These are phyloP conservation scores for Orthonychiurus folsomi DNA, from an alignment of 2,888 invertebrate genomes.

Conservation along the genomic window DNA sequence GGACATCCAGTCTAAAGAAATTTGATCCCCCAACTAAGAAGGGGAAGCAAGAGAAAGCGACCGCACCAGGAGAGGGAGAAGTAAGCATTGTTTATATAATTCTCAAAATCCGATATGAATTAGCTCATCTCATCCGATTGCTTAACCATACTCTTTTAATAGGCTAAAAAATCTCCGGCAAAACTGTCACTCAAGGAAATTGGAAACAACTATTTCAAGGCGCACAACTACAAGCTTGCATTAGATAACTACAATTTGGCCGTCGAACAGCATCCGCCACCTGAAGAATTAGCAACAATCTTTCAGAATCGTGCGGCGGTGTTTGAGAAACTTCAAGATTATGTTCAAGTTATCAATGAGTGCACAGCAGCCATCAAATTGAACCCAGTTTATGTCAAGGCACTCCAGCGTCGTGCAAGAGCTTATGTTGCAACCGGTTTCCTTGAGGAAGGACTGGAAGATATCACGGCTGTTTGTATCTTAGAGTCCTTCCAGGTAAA, in stretches of 20 bases:
- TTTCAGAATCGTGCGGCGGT: slow-evolving; percentile 95
- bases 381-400: slow-evolving; percentile 80
- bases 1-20: too few relatives aligned
- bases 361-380: slow-evolving; percentile 74
- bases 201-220: slow-evolving; percentile 79
- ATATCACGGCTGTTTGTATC: slow-evolving; percentile 85
- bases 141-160: not conserved
- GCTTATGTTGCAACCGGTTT: slow-evolving; percentile 72
- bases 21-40: too few relatives aligned
- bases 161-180: not conserved
- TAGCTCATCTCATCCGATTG: not conserved
- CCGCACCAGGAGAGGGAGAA: too few relatives aligned
- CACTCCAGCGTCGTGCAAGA: slow-evolving; percentile 70
- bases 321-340: slow-evolving; percentile 70
- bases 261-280: slow-evolving; percentile 74
- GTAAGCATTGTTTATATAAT: too few relatives aligned
- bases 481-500: slow-evolving; percentile 82
- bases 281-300: slow-evolving; percentile 76
- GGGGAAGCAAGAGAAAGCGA: too few relatives aligned
- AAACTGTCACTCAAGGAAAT: slow-evolving; percentile 58
- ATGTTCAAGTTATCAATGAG: slow-evolving; percentile 73
- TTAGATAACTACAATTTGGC: slow-evolving; percentile 83
- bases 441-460: slow-evolving; percentile 72
- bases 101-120: too few relatives aligned
- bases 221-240: slow-evolving; percentile 82